These are phyloP conservation scores for Siphamia tubifer DNA, from an alignment of 2,113 vertebrate genomes.

Conservation along the genomic window DNA sequence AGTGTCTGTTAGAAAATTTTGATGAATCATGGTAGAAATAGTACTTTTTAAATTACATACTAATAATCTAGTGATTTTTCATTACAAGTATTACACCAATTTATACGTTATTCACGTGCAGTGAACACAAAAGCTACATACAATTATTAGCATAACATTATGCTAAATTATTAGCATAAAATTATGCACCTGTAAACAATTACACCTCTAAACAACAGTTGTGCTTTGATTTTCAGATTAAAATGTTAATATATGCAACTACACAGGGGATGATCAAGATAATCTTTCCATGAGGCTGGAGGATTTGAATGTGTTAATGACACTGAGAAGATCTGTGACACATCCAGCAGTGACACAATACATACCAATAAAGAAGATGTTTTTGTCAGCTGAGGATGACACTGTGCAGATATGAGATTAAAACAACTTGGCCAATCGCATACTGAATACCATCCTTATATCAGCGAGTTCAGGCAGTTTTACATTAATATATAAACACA, in stretches of 20 bases:
- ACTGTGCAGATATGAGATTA: conserved; percentile 5
- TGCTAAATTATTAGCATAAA: background rate
- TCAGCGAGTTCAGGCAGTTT: conserved; percentile 23
- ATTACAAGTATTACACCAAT: no score
- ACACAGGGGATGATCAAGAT: background rate
- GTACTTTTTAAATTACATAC: no score
- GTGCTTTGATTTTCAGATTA: conserved; percentile 47
- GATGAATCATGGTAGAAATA: no score
- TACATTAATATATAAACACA: conserved; percentile 2
- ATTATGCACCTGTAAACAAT: conserved; percentile 9
- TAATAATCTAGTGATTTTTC: no score
- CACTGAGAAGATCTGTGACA: conserved; percentile 29
- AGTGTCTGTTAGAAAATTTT: no score
- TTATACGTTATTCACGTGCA: no score
- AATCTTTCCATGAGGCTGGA: conserved; percentile 17
- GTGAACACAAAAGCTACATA: no score
- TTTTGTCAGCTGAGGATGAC: conserved; percentile 21
- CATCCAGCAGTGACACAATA: conserved; percentile 4
- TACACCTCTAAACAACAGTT: background rate
- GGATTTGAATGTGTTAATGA: conserved; percentile 43
- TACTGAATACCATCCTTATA: conserved; percentile 35
- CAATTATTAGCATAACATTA: background rate
- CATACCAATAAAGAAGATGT: conserved; percentile 25
- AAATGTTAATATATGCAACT: conserved; percentile 48
- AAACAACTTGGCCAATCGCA: background rate